These are phyloP conservation scores for Oophaga sylvatica DNA, from an alignment of 2,797 vertebrate species.

Conservation along the genomic window DNA sequence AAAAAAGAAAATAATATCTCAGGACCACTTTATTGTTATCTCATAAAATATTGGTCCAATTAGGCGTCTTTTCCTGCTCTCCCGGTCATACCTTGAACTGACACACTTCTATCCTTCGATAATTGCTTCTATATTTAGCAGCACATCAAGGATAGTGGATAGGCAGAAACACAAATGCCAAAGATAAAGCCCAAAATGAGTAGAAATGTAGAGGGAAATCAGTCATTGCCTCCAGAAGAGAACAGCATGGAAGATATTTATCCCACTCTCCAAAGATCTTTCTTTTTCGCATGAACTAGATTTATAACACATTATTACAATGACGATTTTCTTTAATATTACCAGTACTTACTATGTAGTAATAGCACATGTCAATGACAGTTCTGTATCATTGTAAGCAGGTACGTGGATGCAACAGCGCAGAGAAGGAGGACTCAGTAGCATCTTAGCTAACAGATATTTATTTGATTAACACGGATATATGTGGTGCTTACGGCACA, in stretches of 20 bases:
- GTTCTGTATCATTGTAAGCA: too few relatives aligned
- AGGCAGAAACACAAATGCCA: conserved; percentile 18
- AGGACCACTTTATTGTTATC: background rate
- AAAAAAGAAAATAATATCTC: background rate
- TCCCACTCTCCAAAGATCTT: background rate
- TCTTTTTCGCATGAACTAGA: background rate
- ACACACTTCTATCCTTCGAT: conserved; percentile 33
- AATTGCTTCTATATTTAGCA: conserved; percentile 48
- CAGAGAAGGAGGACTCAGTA: too few relatives aligned
- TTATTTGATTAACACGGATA: too few relatives aligned
- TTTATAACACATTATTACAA: too few relatives aligned
- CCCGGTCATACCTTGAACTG: conserved; percentile 24
- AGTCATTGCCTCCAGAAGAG: background rate
- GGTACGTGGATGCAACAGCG: too few relatives aligned
- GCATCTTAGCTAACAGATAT: too few relatives aligned
- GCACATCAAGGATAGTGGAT: conserved; percentile 6
- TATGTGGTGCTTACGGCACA: too few relatives aligned
- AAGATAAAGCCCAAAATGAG: conserved; percentile 17
- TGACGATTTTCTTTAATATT: too few relatives aligned
- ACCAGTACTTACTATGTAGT: too few relatives aligned
- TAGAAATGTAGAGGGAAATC: background rate
- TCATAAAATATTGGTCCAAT: conserved; percentile 21
- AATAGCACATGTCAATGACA: too few relatives aligned
- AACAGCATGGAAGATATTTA: background rate
- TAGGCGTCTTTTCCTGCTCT: conserved; percentile 5